Evolutionary conservation across 2,113 vertebrate species (phyloP).

Genomic region (Pongo pygmaeus): DNA sequence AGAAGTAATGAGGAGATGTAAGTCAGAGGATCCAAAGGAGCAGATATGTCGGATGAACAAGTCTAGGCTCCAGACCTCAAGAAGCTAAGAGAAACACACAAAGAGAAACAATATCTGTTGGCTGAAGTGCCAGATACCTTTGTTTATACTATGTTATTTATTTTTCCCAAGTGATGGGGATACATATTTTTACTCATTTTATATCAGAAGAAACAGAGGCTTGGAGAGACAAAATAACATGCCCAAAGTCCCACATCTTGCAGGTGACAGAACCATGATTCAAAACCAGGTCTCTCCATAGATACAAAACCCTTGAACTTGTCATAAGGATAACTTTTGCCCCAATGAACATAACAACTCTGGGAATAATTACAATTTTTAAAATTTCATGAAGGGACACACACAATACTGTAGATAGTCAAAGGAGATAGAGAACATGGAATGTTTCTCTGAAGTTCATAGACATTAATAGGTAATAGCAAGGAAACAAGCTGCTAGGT

Average conservation of each 20-base stretch:
- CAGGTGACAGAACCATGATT: neutral
- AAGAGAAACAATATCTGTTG: conserved; percentile 9
- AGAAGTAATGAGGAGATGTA: neutral
- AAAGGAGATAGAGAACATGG: neutral
- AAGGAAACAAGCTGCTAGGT: neutral
- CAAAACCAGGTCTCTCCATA: neutral
- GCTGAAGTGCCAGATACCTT: neutral
- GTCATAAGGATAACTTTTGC: conserved; percentile 4
- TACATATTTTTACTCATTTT: neutral
- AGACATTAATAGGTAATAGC: neutral
- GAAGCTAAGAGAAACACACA: conserved; percentile 47
- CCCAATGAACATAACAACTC: neutral
- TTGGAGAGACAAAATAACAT: neutral
- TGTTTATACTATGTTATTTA: neutral
- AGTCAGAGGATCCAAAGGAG: neutral
- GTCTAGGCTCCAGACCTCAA: neutral
- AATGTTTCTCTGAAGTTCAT: neutral
- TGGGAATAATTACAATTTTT: neutral
- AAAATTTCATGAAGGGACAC: neutral
- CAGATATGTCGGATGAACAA: neutral
- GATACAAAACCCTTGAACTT: neutral
- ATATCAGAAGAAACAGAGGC: neutral
- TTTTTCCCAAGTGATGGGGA: neutral
- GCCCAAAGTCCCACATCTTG: neutral
- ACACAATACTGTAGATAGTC: neutral